These are phyloP conservation scores for Homalodisca vitripennis DNA, from an alignment of 1,140 invertebrate species.

Conservation along the genomic window DNA sequence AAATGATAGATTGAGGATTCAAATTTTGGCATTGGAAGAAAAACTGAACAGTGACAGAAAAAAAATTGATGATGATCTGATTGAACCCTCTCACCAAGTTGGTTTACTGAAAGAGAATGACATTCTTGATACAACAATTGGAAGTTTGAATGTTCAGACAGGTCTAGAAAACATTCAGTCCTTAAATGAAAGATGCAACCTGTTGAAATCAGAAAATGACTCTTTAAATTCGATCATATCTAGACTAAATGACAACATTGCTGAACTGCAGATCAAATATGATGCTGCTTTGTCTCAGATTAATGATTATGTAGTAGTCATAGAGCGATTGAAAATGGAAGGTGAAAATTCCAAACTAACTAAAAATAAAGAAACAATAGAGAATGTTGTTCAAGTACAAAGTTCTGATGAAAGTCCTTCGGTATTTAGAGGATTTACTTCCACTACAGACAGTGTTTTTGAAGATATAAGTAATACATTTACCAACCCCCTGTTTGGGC, in stretches of 20 bases:
- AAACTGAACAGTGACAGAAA: constrained; percentile 42
- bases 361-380: neutral
- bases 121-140: too few relatives aligned
- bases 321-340: neutral
- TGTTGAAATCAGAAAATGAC: neutral
- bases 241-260: constrained; percentile 44
- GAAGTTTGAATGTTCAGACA: too few relatives aligned
- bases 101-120: too few relatives aligned
- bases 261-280: constrained; percentile 37
- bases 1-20: constrained; percentile 48
- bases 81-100: neutral
- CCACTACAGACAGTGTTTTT: too few relatives aligned
- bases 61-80: constrained; percentile 23
- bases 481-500: too few relatives aligned
- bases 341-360: neutral
- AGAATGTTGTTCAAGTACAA: neutral
- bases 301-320: neutral
- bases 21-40: constrained; percentile 35
- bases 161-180: too few relatives aligned
- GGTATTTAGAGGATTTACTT: constrained; percentile 17
- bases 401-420: neutral
- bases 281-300: constrained; percentile 48
- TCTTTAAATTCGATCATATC: neutral
- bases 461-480: too few relatives aligned
- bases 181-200: too few relatives aligned